A percentile compares a stretch with the other conserved stretches of the same genome.
phyloP scores from a whole-genome alignment of 2,113 vertebrate genomes.

The Melanocharis versteri region DNA sequence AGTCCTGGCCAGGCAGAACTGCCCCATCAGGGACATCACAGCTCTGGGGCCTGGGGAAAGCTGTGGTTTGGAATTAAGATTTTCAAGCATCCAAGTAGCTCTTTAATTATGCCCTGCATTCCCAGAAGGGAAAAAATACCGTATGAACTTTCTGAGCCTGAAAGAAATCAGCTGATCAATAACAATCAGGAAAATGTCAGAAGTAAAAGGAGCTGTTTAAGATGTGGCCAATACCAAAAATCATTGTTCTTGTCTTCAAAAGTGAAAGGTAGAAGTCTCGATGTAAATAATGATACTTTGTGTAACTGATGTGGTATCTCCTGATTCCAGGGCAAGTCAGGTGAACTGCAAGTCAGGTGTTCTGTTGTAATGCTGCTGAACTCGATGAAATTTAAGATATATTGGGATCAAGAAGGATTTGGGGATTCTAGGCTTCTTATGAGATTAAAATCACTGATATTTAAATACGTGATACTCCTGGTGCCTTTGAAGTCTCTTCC shows the following conservation, averaged over 20 bases:
- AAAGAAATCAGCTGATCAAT: neutral
- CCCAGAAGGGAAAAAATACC: neutral
- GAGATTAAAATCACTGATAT: neutral
- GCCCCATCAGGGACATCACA: neutral
- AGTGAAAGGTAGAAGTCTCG: neutral
- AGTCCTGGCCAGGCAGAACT: neutral
- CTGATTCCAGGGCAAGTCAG: neutral
- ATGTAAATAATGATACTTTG: neutral
- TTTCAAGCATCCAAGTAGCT: neutral
- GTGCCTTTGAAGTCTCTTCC: neutral
- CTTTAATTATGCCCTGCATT: neutral
- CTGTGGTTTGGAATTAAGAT: neutral
- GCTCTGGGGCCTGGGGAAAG: neutral
- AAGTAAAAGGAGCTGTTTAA: neutral
- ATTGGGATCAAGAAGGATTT: neutral
- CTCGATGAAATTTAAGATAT: neutral
- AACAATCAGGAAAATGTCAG: neutral
- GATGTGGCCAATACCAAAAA: neutral
- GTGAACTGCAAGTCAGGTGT: neutral
- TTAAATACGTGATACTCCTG: neutral
- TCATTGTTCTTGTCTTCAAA: neutral
- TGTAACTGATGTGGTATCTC: neutral
- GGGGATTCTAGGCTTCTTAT: neutral
- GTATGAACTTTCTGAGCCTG: neutral
- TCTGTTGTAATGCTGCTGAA: neutral